Base-by-base conservation (phyloP, 2,888 invertebrate species). In the Folsomia manolachei region DNA sequence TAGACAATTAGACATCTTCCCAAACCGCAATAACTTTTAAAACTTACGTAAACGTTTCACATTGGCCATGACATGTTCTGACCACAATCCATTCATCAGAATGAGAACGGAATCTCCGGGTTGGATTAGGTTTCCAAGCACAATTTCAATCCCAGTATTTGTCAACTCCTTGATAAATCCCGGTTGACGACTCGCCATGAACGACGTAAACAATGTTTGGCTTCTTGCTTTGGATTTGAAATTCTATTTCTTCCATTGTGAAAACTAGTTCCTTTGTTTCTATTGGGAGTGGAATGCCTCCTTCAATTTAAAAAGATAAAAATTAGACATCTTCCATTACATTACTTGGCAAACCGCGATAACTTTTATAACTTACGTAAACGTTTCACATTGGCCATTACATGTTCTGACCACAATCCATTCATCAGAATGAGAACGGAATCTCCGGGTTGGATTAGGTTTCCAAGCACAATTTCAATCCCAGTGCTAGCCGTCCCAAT, bases 181-280 rank as follows among this genome's bases (percentile, higher is more conserved):
- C 93, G 0, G 92, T 91, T 0, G 93, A 93, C 1, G 93, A 93
- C 83, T 96, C 95, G 1, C 93, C 94, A 80, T 95, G 94, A 0
- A 90, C 89, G 24, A 94, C 85, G 82, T 94, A 95, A 66, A 95
- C 85, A 0, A 91, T 86, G 1, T 86, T 84, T 0, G 95, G 95
- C 69, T 86, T 87, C 14, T 39, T 39, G 4, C 7, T 9, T 14
- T 14, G 39, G 14, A 39, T 39, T 39, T 39, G 7, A 9, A 39
- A 39, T 39, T 39, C 39, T 4, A 39, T 14, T 39, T 39, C 39
- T 39, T 39, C 39, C 39, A 39, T 39, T 4, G 39, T 39, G 39
- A 39, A 39, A 39, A 39, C 14, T 39, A n/a, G n/a, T n/a, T n/a
- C n/a, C n/a, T n/a, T n/a, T n/a, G n/a, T n/a, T n/a, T n/a, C n/a